These are phyloP conservation scores for Harpagoxenus sublaevis DNA, from an alignment of 2,888 invertebrate species.

Conservation along the genomic window DNA sequence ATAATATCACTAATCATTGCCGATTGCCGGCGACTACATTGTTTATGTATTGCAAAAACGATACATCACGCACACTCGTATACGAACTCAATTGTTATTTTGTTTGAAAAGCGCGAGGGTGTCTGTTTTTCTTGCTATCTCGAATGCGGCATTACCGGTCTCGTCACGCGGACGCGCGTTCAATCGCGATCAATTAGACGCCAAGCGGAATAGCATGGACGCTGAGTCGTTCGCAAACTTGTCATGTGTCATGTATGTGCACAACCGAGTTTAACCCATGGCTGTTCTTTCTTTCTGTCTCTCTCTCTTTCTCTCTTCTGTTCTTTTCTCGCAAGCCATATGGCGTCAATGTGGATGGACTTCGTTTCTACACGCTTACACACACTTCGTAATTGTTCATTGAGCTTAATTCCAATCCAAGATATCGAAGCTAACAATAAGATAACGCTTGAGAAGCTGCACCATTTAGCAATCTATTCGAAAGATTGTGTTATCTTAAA, in stretches of 20 bases:
- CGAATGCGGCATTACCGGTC: slow-evolving; percentile 46
- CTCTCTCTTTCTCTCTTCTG: slow-evolving; percentile 7
- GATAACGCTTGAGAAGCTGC: slow-evolving; percentile 4
- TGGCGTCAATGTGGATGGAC: slow-evolving; percentile 64
- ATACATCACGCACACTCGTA: neutral
- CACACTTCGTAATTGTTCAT: slow-evolving; percentile 76
- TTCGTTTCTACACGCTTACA: slow-evolving; percentile 34
- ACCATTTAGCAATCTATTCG: neutral
- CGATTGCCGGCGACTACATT: neutral
- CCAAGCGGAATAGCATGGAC: slow-evolving; percentile 65
- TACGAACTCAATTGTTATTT: neutral
- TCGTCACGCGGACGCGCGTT: slow-evolving; percentile 56
- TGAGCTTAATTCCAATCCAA: slow-evolving; percentile 77
- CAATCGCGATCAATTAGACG: slow-evolving; percentile 71
- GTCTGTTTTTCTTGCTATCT: slow-evolving; percentile 33
- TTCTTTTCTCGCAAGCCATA: slow-evolving; percentile 57
- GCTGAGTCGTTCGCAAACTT: slow-evolving; percentile 67
- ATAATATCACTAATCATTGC: neutral
- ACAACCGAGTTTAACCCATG: slow-evolving; percentile 54
- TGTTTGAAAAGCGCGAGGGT: neutral
- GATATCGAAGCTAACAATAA: slow-evolving; percentile 34
- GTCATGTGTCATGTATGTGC: slow-evolving; percentile 52
- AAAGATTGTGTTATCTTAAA: neutral
- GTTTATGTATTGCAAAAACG: slow-evolving; percentile 16
- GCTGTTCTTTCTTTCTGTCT: neutral